Evolutionary conservation across 2,888 invertebrate species (phyloP), one percentile per base, ranked within the genome.

Genomic region (Reticulitermes lucifugus): DNA sequence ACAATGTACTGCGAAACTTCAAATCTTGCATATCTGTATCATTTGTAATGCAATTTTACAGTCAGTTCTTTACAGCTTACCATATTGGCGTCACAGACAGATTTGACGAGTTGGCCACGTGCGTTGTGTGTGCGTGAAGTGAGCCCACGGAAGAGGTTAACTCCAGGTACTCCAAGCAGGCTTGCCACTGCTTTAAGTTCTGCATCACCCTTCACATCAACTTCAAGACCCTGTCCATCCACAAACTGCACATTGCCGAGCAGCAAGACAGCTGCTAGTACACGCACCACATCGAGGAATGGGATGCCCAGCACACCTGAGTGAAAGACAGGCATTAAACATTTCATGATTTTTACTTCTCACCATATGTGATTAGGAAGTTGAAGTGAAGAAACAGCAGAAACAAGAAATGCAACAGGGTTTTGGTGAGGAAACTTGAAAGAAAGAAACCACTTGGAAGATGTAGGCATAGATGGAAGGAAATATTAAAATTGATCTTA

Each of bases 221-320:
- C 96, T 90, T 95, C 94, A 60, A 95, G 93, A 81, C 94, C 95
- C 82, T 89, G 94, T 4, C 96, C 95, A 90, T 97, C 97, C 83
- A 95, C 93, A 91, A 98, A 98, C 90, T 96, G 95, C 88, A 98
- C 96, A 91, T 98, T 98, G 86, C 98, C 98, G 86, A 98, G 93
- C 86, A 98, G 93, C 88, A 98, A 91, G 84, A 98, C 97, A 6
- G 98, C 98, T 22, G 98, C 96, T 88, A 98, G 91, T 35, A 98
- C 97, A 88, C 98, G 93, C 84, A 98, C 96, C 79, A 98, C 98
- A 91, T 98, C 98, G 90, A 97, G 91, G 91, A 98, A 98, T 1
- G 98, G 98, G 88, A 98, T 98, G 65, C 98, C 98, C 84, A 98
- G 93, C 83, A 97, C 96, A 84, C 96, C 92, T 92, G 87, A 55